These are phyloP conservation scores for Pomatostomus ruficeps DNA, from an alignment of 2,113 vertebrate species.

Conservation along the genomic window DNA sequence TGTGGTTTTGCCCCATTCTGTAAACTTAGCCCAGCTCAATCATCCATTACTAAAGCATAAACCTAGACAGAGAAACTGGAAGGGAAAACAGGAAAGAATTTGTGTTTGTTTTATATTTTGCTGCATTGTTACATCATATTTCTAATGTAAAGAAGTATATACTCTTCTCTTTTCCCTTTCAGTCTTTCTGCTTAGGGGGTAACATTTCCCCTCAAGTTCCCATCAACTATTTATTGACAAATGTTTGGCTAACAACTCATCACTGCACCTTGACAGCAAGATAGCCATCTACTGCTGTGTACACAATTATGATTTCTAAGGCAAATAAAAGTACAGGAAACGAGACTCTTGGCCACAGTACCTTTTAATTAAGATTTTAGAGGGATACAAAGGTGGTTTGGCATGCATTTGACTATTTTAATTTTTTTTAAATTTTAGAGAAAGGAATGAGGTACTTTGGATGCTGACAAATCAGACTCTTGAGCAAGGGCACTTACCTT, in stretches of 20 bases:
- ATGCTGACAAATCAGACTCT: not conserved
- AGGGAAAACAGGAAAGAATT: not conserved
- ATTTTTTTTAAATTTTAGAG: not conserved
- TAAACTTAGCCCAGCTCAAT: not conserved
- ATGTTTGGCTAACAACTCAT: not conserved
- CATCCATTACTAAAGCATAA: not conserved
- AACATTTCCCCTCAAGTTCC: not conserved
- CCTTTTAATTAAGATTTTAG: not conserved
- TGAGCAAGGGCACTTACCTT: not conserved
- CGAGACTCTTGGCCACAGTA: not conserved
- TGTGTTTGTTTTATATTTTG: not conserved
- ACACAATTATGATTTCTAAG: not conserved
- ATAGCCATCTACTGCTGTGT: not conserved
- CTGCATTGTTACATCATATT: not conserved
- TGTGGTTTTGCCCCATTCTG: not conserved
- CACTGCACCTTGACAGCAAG: not conserved
- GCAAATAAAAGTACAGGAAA: not conserved
- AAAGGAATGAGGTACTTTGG: not conserved
- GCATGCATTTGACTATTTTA: not conserved
- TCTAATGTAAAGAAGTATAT: not conserved
- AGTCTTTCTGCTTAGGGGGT: not conserved
- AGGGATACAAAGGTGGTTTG: not conserved
- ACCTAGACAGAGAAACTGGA: not conserved
- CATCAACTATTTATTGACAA: not conserved
- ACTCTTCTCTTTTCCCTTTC: not conserved